Conservation (phyloP, 2,797 vertebrate species). For the Triplophysa bombifrons region DNA sequence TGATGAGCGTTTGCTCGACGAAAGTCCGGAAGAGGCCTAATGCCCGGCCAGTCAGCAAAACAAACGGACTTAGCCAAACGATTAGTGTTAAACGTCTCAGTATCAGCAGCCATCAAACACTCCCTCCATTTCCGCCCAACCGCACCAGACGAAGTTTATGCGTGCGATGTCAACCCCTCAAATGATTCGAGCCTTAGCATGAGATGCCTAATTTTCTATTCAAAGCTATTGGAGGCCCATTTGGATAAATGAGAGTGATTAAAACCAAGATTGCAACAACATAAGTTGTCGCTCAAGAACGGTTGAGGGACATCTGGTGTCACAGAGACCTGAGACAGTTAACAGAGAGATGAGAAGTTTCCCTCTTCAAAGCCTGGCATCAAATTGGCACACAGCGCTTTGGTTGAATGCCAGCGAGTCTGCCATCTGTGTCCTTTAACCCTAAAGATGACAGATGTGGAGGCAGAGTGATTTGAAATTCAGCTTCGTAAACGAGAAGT, state of each 20-base stretch:
- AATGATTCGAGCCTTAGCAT: slow-evolving; percentile 76
- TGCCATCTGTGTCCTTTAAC: slow-evolving; percentile 79
- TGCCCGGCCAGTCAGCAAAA: slow-evolving; percentile 67
- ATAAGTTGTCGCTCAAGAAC: slow-evolving; percentile 61
- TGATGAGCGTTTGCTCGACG: slow-evolving; percentile 41
- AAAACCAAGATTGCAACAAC: slow-evolving; percentile 76
- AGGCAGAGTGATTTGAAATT: slow-evolving; percentile 82
- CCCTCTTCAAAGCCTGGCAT: slow-evolving; percentile 72
- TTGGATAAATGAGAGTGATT: slow-evolving; percentile 81
- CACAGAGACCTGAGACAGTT: slow-evolving; percentile 72
- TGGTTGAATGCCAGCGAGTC: slow-evolving; percentile 75
- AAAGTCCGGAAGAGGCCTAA: slow-evolving; percentile 48
- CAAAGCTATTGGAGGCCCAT: slow-evolving; percentile 75
- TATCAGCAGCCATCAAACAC: slow-evolving; percentile 59
- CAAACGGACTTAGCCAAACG: slow-evolving; percentile 53
- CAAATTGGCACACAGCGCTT: slow-evolving; percentile 66
- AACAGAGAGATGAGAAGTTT: slow-evolving; percentile 61
- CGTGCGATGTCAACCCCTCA: slow-evolving; percentile 72
- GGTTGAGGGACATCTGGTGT: slow-evolving; percentile 80
- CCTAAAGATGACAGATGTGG: slow-evolving; percentile 81
- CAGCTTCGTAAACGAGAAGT: slow-evolving; percentile 65
- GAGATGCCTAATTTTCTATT: slow-evolving; percentile 80
- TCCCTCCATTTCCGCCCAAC: slow-evolving; percentile 63
- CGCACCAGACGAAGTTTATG: slow-evolving; percentile 73
- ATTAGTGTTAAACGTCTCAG: slow-evolving; percentile 56